phyloP scores from a whole-genome alignment of 2,797 vertebrate species.

The Lepilemur ruficaudatus region DNA sequence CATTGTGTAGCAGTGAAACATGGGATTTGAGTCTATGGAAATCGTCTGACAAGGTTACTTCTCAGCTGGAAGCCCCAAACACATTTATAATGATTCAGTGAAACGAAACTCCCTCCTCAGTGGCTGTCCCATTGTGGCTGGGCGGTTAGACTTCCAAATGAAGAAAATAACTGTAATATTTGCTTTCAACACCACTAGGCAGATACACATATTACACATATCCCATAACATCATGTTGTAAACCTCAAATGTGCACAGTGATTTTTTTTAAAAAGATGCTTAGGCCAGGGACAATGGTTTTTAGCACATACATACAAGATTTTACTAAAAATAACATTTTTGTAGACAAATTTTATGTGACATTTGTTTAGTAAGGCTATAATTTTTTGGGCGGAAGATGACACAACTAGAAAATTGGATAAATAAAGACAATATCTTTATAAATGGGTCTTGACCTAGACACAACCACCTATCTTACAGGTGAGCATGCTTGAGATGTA shows the following conservation, averaged over 20 bases:
- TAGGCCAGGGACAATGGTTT: background rate
- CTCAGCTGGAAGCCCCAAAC: background rate
- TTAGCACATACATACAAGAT: accelerated
- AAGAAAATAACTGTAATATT: background rate
- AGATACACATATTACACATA: background rate
- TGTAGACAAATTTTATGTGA: background rate
- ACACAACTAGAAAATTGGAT: background rate
- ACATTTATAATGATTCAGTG: background rate
- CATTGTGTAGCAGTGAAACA: background rate
- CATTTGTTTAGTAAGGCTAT: background rate
- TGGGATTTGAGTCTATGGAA: accelerated
- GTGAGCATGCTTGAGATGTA: accelerated
- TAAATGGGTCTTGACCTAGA: background rate
- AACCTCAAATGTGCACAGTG: background rate
- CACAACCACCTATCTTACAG: too few relatives aligned
- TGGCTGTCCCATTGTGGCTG: background rate
- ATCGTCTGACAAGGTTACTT: background rate
- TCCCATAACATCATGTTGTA: background rate
- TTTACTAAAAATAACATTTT: background rate
- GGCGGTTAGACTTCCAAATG: accelerated
- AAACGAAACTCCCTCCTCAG: accelerated
- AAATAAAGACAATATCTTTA: background rate
- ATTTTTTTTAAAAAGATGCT: background rate
- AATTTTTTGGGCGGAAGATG: accelerated
- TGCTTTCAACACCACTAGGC: background rate